Percentiles rank a stretch among this genome's conserved stretches.
phyloP scores from a whole-genome alignment of 2,888 invertebrate species.

The Mimumesa dahlbomi region DNA sequence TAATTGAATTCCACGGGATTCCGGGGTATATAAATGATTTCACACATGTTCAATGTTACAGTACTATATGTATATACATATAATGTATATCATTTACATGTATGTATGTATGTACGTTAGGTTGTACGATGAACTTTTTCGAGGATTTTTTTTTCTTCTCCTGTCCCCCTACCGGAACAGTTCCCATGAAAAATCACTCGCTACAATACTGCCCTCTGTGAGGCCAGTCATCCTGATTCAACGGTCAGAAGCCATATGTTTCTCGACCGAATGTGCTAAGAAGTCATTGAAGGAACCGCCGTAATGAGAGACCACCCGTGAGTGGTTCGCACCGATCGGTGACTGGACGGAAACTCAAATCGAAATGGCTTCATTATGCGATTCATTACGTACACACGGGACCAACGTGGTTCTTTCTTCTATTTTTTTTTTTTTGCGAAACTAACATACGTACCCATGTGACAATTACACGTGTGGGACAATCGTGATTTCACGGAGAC shows the following conservation, averaged over 20 bases:
- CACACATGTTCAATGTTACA: too few species aligned
- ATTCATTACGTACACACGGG: conserved; percentile 32
- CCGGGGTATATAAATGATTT: too few species aligned
- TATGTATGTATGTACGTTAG: too few species aligned
- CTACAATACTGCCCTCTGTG: conserved; percentile 61
- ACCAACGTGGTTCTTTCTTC: too few species aligned
- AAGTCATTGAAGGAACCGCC: conserved; percentile 63
- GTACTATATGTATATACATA: too few species aligned
- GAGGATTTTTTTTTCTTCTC: too few species aligned
- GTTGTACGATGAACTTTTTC: not conserved
- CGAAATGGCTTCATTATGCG: conserved; percentile 55
- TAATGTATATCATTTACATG: too few species aligned
- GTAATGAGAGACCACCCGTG: conserved; percentile 68
- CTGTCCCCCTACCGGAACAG: too few species aligned
- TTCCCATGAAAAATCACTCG: conserved; percentile 62
- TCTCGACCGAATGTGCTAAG: conserved; percentile 59
- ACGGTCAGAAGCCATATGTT: conserved; percentile 63
- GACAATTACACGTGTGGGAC: too few species aligned
- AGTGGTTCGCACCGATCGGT: conserved; percentile 53
- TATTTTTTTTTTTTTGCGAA: too few species aligned
- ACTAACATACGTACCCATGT: too few species aligned
- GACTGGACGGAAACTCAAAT: conserved; percentile 59
- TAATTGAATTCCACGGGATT: not conserved
- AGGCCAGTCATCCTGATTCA: conserved; percentile 61
- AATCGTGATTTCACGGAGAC: too few species aligned